These are phyloP conservation scores for Gerris lacustris DNA, from an alignment of 2,888 invertebrate genomes.

Conservation along the genomic window DNA sequence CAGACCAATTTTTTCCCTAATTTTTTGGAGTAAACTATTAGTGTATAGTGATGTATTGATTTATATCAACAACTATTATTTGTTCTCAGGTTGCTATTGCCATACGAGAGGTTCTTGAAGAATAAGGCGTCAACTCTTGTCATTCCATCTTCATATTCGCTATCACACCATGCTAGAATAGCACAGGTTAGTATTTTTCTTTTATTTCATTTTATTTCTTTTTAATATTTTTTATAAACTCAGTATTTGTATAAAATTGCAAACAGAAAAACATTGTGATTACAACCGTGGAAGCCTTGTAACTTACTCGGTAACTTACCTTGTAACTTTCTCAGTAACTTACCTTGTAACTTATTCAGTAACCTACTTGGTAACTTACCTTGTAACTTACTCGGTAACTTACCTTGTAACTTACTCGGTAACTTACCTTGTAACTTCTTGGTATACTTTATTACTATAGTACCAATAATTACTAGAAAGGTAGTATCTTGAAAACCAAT, in stretches of 20 bases:
- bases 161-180: neutral
- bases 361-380: too few relatives aligned
- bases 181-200: neutral
- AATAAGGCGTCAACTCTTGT: conserved; percentile 11
- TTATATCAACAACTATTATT: neutral
- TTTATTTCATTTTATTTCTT: neutral
- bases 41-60: neutral
- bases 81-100: conserved; percentile 49
- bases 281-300: too few relatives aligned
- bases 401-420: too few relatives aligned
- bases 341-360: too few relatives aligned
- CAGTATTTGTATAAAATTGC: conserved; percentile 1
- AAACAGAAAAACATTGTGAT: neutral
- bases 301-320: too few relatives aligned
- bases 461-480: too few relatives aligned
- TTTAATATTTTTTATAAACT: conserved; percentile 7
- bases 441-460: too few relatives aligned
- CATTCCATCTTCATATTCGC: conserved; percentile 1
- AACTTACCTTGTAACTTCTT: too few relatives aligned
- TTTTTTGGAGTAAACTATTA: neutral
- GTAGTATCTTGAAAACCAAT: too few relatives aligned
- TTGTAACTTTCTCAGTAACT: too few relatives aligned
- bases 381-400: too few relatives aligned
- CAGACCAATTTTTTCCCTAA: too few relatives aligned
- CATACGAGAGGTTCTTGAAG: conserved; percentile 48